Evolutionary conservation across 53 echinoderm and acorn worm genomes (phyloP).

Genomic region (Paelopatides confundens): DNA sequence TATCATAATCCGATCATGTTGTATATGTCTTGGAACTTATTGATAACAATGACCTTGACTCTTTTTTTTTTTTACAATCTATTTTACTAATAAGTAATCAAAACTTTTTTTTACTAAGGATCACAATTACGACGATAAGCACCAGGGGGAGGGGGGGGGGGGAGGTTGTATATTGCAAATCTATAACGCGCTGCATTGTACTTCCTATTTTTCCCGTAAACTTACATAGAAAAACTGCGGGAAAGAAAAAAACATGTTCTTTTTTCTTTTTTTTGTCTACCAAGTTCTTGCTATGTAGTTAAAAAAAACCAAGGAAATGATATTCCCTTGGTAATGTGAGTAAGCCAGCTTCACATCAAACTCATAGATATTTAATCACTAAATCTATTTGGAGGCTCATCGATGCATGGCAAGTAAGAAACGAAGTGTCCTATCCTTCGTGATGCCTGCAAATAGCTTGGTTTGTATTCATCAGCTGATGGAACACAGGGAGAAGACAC

Average conservation of each 20-base stretch:
- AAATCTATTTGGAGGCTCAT: conserved; percentile 50
- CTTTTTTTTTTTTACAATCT: neutral
- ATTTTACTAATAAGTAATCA: neutral
- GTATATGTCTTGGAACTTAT: neutral
- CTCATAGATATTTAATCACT: conserved; percentile 57
- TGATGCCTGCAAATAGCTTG: conserved; percentile 42
- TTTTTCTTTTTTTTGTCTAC: neutral
- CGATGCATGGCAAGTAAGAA: conserved; percentile 36
- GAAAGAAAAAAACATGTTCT: neutral
- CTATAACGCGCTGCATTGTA: too few species aligned
- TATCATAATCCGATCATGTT: too few species aligned
- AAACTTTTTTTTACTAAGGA: neutral
- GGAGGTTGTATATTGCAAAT: too few species aligned
- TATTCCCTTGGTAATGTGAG: conserved; percentile 54
- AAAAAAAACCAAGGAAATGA: conserved; percentile 27
- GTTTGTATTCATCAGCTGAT: conserved; percentile 29
- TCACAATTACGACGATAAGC: neutral
- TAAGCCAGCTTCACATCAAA: conserved; percentile 41
- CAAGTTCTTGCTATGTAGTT: conserved; percentile 3
- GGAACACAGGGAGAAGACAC: neutral
- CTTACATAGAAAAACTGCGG: neutral
- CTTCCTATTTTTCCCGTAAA: too few species aligned
- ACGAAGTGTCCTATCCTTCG: conserved; percentile 36
- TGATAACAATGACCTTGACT: neutral
- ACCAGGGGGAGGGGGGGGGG: too few species aligned